phyloP scores from a whole-genome alignment of 2,888 invertebrate species.

The Lasioglossum villosulum region DNA sequence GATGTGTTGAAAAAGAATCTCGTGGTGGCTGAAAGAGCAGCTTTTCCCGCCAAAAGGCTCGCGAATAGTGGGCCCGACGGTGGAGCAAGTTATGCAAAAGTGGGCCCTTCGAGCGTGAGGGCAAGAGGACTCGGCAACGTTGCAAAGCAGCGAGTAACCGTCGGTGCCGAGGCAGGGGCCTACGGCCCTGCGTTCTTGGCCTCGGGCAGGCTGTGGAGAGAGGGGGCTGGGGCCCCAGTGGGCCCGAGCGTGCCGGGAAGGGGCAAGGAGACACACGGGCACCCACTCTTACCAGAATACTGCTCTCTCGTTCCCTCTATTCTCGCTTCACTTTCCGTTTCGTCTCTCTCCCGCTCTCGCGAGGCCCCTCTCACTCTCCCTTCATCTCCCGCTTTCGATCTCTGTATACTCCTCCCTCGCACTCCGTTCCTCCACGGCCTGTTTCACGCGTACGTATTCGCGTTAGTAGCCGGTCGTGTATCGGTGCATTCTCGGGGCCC shows the following conservation, averaged over 20 bases:
- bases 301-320: constrained; percentile 40
- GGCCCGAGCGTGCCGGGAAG: constrained; percentile 57
- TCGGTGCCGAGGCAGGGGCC: constrained; percentile 69
- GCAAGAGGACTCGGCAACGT: constrained; percentile 77
- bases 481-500: constrained; percentile 51
- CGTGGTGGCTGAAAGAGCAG: background rate
- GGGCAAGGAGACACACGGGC: constrained; percentile 71
- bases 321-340: constrained; percentile 42
- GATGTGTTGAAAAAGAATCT: no score
- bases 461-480: constrained; percentile 34
- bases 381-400: constrained; percentile 17
- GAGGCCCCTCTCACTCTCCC: constrained; percentile 12
- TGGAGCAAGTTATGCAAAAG: constrained; percentile 78
- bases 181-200: constrained; percentile 78
- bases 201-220: constrained; percentile 73
- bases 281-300: constrained; percentile 69
- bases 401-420: constrained; percentile 32
- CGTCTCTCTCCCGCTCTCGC: constrained; percentile 23
- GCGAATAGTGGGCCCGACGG: constrained; percentile 2
- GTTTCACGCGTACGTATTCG: constrained; percentile 16
- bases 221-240: constrained; percentile 32
- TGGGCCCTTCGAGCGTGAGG: constrained; percentile 62
- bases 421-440: constrained; percentile 23
- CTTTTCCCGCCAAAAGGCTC: background rate
- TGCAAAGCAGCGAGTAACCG: constrained; percentile 73